Evolutionary conservation across 2,113 vertebrate species (phyloP), one percentile per base, ranked within the genome.

Genomic region (Saimiri boliviensis): DNA sequence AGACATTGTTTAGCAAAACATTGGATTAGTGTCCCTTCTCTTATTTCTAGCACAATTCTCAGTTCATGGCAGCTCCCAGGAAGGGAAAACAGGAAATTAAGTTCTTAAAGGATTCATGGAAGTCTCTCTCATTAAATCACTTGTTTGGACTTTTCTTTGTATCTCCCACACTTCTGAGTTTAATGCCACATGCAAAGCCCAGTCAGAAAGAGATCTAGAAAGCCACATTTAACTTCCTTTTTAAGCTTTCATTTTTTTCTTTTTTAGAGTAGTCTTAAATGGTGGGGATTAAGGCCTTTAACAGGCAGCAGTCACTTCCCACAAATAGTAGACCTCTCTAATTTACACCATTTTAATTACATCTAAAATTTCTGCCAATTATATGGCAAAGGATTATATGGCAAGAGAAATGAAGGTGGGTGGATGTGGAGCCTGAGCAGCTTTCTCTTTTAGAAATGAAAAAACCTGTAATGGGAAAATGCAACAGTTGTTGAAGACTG

Each of bases 281-380:
- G 88, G 11, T 70, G n/a, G 58, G 58, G 54, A 96, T 92, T 96
- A 93, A 92, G 60, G 52, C 94, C 49, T 94, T 95, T 96, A 94
- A 89, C 66, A 94, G 68, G 42, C 84, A 68, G 71, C 35, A 97
- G 45, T 97, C 93, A 80, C 73, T 94, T 32, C 77, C 97, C 93
- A 94, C 40, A 82, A 97, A 95, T 73, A 95, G 91, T 97, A 96
- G 86, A 92, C 92, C 83, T 94, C 96, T n/a, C 60, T 97, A 77
- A 96, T 98, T 97, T 95, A 97, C 47, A 89, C 81, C 74, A 88
- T 98, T 98, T 98, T 98, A 98, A 97, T 98, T 97, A 91, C 86
- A 93, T 97, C 73, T 98, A 81, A 97, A 89, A 54, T 84, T 98
- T 96, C 96, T 97, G 40, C 68, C 96, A 97, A 97, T 97, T 97